Conservation (phyloP, 2,797 vertebrate species). For the Cirrhinus molitorella region DNA sequence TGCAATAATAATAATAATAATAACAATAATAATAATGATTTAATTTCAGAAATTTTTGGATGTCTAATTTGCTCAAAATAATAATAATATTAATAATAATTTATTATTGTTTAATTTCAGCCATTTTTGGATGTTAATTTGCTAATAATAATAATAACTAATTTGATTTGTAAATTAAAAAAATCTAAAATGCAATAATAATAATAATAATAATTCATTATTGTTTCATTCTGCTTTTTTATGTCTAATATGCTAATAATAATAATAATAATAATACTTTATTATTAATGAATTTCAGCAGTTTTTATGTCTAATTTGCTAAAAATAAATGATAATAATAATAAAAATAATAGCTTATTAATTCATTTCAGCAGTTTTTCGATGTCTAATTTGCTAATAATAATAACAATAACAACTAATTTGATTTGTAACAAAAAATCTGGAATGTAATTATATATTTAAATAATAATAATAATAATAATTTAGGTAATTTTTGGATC, state of each 20-base stretch:
- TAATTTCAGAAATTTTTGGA: no score
- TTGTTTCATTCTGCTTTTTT: no score
- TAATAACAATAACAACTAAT: not conserved
- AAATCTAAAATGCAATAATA: no score
- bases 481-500: not conserved
- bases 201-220: not conserved
- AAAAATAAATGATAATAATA: not conserved
- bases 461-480: not conserved
- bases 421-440: not conserved
- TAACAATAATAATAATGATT: no score
- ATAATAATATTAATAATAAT: not conserved
- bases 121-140: not conserved
- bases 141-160: not conserved
- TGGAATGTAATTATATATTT: no score
- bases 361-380: not conserved
- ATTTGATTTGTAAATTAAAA: not conserved
- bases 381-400: not conserved
- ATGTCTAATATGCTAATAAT: no score
- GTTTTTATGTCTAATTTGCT: no score
- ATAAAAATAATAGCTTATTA: not conserved
- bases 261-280: not conserved
- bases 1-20: no score
- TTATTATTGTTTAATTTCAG: not conserved
- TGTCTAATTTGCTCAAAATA: not conserved
- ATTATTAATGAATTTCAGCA: not conserved